Evolutionary conservation across 2,797 vertebrate species (phyloP).

Genomic region (Galaxias olidus): DNA sequence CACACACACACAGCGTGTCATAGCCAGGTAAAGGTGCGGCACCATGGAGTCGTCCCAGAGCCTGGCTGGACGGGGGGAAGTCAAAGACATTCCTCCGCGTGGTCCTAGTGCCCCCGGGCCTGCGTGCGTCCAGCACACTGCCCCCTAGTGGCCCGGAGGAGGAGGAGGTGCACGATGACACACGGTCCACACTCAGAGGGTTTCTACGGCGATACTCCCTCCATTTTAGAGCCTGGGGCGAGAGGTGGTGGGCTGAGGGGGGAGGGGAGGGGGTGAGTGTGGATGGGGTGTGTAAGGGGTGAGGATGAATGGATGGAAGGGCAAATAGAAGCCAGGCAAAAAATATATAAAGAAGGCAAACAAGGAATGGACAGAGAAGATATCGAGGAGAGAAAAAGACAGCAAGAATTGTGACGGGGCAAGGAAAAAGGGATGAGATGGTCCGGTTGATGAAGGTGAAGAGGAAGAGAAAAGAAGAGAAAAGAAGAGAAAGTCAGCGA

Average conservation of each 20-base stretch:
- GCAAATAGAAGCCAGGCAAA: too few species aligned
- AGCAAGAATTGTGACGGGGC: neutral
- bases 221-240: slow-evolving; percentile 97
- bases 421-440: neutral
- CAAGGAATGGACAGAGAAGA: slow-evolving; percentile 38
- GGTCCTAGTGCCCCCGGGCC: slow-evolving; percentile 64
- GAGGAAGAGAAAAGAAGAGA: neutral
- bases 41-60: slow-evolving; percentile 81
- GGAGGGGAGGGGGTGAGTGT: slow-evolving; percentile 20
- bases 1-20: neutral
- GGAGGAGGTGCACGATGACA: slow-evolving; percentile 48
- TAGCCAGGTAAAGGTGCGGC: slow-evolving; percentile 49
- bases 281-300: slow-evolving; percentile 11
- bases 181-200: slow-evolving; percentile 84
- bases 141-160: slow-evolving; percentile 12
- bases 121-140: slow-evolving; percentile 20
- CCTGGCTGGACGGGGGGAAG: slow-evolving; percentile 78
- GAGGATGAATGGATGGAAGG: slow-evolving; percentile 30
- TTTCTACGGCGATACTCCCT: slow-evolving; percentile 93
- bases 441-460: neutral
- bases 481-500: slow-evolving; percentile 13
- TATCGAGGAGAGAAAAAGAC: slow-evolving; percentile 9
- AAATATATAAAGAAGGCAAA: slow-evolving; percentile 25
- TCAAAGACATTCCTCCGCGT: slow-evolving; percentile 87
- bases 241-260: slow-evolving; percentile 88